Evolutionary conservation across 2,113 vertebrate species (phyloP).

Genomic region (Cnemophilus loriae): DNA sequence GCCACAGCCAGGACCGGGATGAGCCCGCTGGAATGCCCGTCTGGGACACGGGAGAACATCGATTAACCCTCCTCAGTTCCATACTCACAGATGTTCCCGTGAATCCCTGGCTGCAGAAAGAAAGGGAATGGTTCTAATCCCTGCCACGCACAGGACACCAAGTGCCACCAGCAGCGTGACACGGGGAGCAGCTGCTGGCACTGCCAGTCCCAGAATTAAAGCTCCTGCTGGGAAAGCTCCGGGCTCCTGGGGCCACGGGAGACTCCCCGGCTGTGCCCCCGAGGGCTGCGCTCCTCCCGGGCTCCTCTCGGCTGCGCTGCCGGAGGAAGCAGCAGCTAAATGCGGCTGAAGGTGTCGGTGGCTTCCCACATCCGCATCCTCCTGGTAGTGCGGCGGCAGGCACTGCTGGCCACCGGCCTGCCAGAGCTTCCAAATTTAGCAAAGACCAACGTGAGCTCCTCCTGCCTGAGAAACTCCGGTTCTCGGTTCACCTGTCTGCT

Average conservation of each 20-base stretch:
- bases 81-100: background rate
- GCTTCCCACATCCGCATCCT: constrained; percentile 7
- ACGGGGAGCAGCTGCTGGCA: background rate
- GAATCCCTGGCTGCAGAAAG: background rate
- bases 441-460: background rate
- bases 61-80: background rate
- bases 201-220: rapidly evolving
- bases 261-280: rapidly evolving
- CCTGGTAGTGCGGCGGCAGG: background rate
- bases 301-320: background rate
- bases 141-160: rapidly evolving
- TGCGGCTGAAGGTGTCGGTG: background rate
- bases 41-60: background rate
- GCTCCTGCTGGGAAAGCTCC: background rate
- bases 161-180: rapidly evolving
- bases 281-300: rapidly evolving
- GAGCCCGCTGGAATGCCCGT: background rate
- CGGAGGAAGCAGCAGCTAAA: background rate
- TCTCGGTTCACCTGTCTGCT: background rate
- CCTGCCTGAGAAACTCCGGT: background rate
- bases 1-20: background rate
- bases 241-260: rapidly evolving
- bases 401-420: background rate
- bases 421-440: background rate
- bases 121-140: background rate